Conservation (phyloP, 2,797 vertebrate genomes). For the Oreortyx pictus region DNA sequence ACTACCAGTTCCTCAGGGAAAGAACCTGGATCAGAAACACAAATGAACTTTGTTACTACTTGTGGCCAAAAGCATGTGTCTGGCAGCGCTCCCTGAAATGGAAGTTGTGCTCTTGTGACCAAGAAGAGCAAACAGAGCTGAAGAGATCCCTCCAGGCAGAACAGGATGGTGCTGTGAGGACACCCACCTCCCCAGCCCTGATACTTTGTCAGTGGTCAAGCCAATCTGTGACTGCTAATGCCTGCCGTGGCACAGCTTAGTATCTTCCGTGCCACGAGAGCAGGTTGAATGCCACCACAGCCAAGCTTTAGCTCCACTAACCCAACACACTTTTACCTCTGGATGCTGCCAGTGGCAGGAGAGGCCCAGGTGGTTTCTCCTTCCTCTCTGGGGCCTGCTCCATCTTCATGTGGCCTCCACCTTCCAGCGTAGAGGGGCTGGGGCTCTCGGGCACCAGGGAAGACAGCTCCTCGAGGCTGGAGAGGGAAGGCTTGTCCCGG, state of each 20-base stretch:
- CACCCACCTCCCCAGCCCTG: background rate
- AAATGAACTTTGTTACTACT: background rate
- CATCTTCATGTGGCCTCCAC: background rate
- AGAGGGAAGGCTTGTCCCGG: conserved; percentile 85
- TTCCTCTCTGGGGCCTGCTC: conserved; percentile 37
- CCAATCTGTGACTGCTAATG: background rate
- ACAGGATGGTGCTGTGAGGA: background rate
- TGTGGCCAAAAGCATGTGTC: background rate
- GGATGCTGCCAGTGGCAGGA: conserved; percentile 26
- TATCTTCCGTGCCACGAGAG: background rate
- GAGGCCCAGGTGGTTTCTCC: conserved; percentile 49
- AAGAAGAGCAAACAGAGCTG: background rate
- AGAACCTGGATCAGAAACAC: conserved; percentile 48
- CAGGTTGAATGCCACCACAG: background rate
- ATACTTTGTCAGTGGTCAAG: background rate
- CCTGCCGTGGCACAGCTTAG: background rate
- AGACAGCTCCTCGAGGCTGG: conserved; percentile 80
- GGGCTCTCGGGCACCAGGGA: conserved; percentile 70
- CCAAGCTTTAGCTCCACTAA: background rate
- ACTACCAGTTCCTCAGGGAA: conserved; percentile 6
- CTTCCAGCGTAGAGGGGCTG: conserved; percentile 10
- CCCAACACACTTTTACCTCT: background rate
- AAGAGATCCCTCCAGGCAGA: background rate
- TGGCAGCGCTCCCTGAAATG: background rate
- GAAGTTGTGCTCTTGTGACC: background rate